A percentile compares a stretch with the other conserved stretches of the same genome.
These are phyloP conservation scores for Ceratina calcarata DNA, from an alignment of 1,140 invertebrate genomes.

Conservation along the genomic window DNA sequence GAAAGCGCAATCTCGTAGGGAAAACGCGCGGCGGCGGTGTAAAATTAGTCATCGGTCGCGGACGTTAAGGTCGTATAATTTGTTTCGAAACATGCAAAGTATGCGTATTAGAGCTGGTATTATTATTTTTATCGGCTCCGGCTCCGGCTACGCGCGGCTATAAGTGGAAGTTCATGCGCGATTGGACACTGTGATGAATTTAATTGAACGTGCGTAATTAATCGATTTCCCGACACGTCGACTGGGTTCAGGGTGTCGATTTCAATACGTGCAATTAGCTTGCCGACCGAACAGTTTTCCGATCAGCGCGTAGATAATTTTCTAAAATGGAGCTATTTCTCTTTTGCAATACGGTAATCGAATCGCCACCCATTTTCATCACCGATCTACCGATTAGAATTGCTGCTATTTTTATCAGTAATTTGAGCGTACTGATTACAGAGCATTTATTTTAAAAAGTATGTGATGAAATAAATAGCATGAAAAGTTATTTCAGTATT, in stretches of 20 bases:
- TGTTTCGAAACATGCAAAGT: conserved; percentile 23
- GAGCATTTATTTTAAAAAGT: not conserved
- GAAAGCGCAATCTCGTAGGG: conserved; percentile 14
- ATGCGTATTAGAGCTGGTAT: conserved; percentile 26
- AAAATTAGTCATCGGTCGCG: conserved; percentile 25
- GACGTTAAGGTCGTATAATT: conserved; percentile 33
- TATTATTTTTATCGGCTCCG: conserved; percentile 19
- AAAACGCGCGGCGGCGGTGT: not conserved
- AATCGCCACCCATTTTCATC: conserved; percentile 18
- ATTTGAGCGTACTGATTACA: not conserved
- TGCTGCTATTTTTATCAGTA: not conserved
- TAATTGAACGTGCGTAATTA: conserved; percentile 44
- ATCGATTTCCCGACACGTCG: conserved; percentile 22
- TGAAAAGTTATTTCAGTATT: too few species aligned
- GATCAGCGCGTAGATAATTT: not conserved
- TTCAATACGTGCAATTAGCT: conserved; percentile 31
- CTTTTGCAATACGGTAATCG: conserved; percentile 25
- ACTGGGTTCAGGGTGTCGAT: conserved; percentile 30
- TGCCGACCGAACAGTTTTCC: conserved; percentile 1
- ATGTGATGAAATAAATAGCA: too few species aligned
- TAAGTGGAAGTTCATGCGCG: conserved; percentile 35
- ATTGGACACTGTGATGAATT: conserved; percentile 34
- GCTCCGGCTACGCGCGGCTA: not conserved
- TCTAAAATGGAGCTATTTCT: conserved; percentile 21
- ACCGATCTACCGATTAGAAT: not conserved